Evolutionary conservation across 2,888 invertebrate species (phyloP).

Genomic region (Criorhina ranunculi): DNA sequence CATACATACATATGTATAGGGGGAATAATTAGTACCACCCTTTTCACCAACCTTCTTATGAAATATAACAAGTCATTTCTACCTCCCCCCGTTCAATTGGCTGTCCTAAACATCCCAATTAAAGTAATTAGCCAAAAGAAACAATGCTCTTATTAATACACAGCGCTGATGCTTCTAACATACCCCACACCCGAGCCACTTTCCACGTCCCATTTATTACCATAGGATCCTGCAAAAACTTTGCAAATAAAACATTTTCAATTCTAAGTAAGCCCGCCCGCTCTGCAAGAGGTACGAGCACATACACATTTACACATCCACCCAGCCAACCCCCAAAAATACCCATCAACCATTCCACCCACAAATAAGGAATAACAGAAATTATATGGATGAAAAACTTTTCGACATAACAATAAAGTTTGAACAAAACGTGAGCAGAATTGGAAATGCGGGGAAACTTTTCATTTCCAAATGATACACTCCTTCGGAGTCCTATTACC

Average conservation of each 20-base stretch:
- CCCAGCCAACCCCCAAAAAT: background rate
- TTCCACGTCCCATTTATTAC: constrained; percentile 40
- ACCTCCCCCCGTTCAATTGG: constrained; percentile 20
- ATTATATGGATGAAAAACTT: constrained; percentile 77
- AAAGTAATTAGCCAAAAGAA: constrained; percentile 72
- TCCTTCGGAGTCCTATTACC: constrained; percentile 54
- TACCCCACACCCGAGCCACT: constrained; percentile 1
- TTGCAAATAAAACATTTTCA: constrained; percentile 75
- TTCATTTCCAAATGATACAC: constrained; percentile 76
- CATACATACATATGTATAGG: background rate
- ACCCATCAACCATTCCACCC: constrained; percentile 46
- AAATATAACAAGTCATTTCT: constrained; percentile 65
- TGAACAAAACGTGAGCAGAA: constrained; percentile 76
- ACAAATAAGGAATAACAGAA: constrained; percentile 74
- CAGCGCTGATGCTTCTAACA: constrained; percentile 36
- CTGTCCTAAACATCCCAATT: constrained; percentile 67
- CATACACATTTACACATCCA: background rate
- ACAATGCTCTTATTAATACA: constrained; percentile 47
- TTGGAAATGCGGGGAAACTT: constrained; percentile 73
- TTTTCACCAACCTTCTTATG: constrained; percentile 33
- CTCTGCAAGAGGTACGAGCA: constrained; percentile 5
- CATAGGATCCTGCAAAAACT: constrained; percentile 55
- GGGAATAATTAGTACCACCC: constrained; percentile 37
- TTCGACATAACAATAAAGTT: constrained; percentile 77
- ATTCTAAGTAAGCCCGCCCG: constrained; percentile 58